phyloP scores from a whole-genome alignment of 2,888 invertebrate genomes.

The Automeris io region DNA sequence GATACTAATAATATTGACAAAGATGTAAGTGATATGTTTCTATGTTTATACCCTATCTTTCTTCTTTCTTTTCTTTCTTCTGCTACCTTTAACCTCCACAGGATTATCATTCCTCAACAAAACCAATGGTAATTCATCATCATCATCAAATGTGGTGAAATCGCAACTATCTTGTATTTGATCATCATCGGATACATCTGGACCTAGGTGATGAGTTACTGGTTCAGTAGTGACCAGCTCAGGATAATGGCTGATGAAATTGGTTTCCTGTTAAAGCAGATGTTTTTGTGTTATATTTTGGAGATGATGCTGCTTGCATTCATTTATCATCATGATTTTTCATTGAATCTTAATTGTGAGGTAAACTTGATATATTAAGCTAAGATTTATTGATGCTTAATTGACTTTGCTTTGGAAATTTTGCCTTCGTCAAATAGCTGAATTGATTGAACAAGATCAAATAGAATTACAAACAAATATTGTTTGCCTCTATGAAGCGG shows the following conservation, averaged over 20 bases:
- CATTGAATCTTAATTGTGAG: too few species aligned
- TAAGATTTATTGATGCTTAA: too few species aligned
- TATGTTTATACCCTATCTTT: constrained; percentile 12
- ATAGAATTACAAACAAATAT: too few species aligned
- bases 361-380: too few species aligned
- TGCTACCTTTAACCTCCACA: constrained; percentile 6
- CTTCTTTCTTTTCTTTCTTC: constrained; percentile 14
- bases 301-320: too few species aligned
- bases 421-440: too few species aligned
- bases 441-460: too few species aligned
- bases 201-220: constrained; percentile 13
- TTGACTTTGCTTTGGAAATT: too few species aligned
- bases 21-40: constrained; percentile 1
- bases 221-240: neutral
- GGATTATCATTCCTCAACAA: constrained; percentile 19
- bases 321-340: too few species aligned
- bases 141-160: constrained; percentile 15
- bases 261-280: constrained; percentile 16
- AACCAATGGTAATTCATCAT: constrained; percentile 32
- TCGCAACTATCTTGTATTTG: constrained; percentile 12
- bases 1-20: too few species aligned
- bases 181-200: constrained; percentile 11
- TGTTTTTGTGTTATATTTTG: too few species aligned
- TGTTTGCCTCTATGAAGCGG: too few species aligned
- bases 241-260: neutral